Evolutionary conservation across 1,140 invertebrate genomes (phyloP).

Genomic region (Eciton burchellii): DNA sequence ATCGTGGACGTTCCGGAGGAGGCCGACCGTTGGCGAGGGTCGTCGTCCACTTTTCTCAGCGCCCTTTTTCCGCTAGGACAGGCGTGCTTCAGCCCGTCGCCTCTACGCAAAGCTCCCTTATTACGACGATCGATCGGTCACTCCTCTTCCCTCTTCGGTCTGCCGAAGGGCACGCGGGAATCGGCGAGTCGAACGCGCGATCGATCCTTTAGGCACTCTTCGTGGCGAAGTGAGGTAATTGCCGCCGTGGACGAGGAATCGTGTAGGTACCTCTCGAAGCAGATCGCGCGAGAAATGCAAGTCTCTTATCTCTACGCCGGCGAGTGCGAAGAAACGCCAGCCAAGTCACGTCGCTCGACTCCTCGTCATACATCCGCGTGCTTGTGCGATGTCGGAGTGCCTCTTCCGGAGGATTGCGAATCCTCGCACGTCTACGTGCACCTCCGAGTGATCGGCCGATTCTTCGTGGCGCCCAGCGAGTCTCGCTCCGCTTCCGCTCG

Average conservation of each 20-base stretch:
- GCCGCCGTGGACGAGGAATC: background rate
- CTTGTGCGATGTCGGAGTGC: no score
- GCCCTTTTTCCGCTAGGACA: conserved; percentile 38
- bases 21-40: conserved; percentile 37
- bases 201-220: conserved; percentile 39
- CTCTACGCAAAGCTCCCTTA: conserved; percentile 65
- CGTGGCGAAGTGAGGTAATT: background rate
- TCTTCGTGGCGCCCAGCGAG: background rate
- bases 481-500: background rate
- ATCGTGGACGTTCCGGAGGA: conserved; percentile 59
- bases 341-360: no score
- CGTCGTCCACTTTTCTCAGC: conserved; percentile 66
- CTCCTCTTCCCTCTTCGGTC: conserved; percentile 31
- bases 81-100: conserved; percentile 43
- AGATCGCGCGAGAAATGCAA: conserved; percentile 46
- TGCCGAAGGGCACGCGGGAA: conserved; percentile 14
- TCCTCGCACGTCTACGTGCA: no score
- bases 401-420: no score
- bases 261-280: conserved; percentile 56
- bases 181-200: background rate
- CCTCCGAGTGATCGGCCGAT: no score
- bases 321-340: no score
- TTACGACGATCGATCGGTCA: conserved; percentile 69
- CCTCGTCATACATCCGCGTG: no score
- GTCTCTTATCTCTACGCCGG: background rate